Conservation (phyloP, 2,113 vertebrate genomes). For the Todiramphus saurophagus region DNA sequence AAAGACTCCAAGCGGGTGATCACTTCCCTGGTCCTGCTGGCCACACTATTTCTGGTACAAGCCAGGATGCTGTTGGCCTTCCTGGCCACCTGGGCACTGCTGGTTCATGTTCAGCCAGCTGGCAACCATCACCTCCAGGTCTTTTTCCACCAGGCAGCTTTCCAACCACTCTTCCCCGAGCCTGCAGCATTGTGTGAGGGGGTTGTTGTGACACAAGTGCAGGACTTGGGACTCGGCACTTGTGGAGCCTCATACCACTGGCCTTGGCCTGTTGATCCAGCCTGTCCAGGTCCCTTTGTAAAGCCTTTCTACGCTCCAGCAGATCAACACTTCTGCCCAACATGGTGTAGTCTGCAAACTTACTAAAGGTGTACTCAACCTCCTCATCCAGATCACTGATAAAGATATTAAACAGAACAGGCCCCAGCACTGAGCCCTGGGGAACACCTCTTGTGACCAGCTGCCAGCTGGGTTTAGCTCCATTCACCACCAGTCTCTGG, state of each 20-base stretch:
- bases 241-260: no score
- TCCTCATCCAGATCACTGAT: not conserved
- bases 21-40: not conserved
- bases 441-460: not conserved
- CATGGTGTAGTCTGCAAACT: not conserved
- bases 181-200: not conserved
- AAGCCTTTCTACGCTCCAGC: not conserved
- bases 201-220: not conserved
- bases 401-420: not conserved
- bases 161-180: not conserved
- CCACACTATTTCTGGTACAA: not conserved
- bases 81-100: not conserved
- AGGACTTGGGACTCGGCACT: not conserved
- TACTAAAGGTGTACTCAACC: not conserved
- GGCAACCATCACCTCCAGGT: no score
- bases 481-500: no score
- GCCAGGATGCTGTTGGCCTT: not conserved
- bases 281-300: not conserved
- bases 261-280: not conserved
- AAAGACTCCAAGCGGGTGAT: not conserved
- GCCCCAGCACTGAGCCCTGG: not conserved
- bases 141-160: accelerated
- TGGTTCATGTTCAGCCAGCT: not conserved
- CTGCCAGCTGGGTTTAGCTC: not conserved
- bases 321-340: not conserved